Percentiles rank a stretch among this genome's conserved stretches.
phyloP scores from a whole-genome alignment of 2,113 vertebrate species.

The Gymnogyps californianus region DNA sequence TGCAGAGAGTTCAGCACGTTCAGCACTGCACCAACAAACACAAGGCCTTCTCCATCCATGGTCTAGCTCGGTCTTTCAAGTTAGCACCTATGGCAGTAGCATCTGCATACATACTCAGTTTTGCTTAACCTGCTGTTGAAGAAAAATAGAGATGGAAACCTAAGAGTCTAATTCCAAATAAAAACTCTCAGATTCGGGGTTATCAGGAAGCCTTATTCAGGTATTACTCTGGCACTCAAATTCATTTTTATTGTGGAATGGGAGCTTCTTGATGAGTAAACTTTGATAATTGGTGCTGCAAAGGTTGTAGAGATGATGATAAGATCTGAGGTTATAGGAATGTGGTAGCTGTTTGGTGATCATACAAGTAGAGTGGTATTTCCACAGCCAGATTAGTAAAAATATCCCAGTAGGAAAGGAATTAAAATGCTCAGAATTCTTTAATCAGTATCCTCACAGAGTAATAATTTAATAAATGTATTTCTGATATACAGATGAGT shows the following conservation, averaged over 20 bases:
- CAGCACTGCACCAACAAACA: neutral
- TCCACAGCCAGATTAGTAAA: neutral
- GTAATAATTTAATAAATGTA: neutral
- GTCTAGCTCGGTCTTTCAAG: neutral
- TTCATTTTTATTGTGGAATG: neutral
- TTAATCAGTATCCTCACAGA: neutral
- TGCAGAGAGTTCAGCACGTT: neutral
- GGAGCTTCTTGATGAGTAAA: neutral
- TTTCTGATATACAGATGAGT: neutral
- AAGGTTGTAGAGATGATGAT: neutral
- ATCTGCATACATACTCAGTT: neutral
- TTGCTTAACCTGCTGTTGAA: neutral
- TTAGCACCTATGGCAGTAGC: neutral
- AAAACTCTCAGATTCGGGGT: neutral
- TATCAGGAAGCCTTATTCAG: neutral
- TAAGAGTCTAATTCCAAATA: neutral
- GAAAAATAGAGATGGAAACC: neutral
- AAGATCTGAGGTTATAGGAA: slow-evolving; percentile 33
- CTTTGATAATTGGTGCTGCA: neutral
- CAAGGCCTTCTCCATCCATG: neutral
- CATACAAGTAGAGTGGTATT: neutral
- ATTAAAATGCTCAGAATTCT: neutral
- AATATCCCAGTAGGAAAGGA: neutral
- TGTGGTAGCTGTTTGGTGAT: neutral
- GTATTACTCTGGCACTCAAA: neutral